Conservation (phyloP, 2,888 invertebrate species). For the Linyphia triangularis region DNA sequence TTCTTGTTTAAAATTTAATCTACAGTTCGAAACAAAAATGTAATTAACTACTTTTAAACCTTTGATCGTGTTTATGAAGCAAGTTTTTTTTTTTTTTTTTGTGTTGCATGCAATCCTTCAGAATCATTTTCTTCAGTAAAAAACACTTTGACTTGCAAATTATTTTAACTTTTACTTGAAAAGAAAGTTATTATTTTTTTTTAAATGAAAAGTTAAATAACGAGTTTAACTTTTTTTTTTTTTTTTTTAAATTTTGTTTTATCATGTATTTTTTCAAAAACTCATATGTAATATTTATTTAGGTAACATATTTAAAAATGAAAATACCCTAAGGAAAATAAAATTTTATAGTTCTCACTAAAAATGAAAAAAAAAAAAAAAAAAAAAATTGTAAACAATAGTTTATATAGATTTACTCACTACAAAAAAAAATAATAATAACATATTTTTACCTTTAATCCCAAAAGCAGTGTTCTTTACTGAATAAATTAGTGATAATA, state of each 20-base stretch:
- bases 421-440: no score
- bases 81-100: no score
- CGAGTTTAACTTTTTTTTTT: conserved; percentile 7
- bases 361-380: no score
- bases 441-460: no score
- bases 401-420: no score
- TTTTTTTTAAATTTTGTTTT: no score
- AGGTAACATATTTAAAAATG: conserved; percentile 7
- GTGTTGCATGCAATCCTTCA: conserved; percentile 3
- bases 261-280: not conserved
- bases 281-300: not conserved
- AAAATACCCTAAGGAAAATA: not conserved
- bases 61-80: conserved; percentile 10
- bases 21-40: no score
- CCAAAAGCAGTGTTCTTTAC: no score
- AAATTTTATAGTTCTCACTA: no score
- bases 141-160: conserved; percentile 34
- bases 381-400: no score
- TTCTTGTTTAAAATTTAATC: no score
- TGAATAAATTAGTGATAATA: no score
- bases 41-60: not conserved
- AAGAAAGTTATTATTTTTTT: not conserved
- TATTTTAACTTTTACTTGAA: conserved; percentile 4
- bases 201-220: not conserved
- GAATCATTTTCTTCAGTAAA: not conserved